Conservation (phyloP, 2,888 invertebrate genomes). For the Agrochola lota region DNA sequence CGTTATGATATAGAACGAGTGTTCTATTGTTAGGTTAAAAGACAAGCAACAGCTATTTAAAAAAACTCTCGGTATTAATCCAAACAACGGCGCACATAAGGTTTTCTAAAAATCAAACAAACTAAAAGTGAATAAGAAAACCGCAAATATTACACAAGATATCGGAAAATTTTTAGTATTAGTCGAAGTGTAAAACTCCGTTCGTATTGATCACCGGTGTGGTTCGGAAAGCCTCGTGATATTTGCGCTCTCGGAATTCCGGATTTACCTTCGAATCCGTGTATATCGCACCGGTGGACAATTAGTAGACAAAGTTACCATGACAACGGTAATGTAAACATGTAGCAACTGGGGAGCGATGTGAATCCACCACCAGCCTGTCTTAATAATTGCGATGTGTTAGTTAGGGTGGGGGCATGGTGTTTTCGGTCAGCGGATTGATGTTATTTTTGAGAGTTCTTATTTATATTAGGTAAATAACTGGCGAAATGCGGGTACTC, state of each 20-base stretch:
- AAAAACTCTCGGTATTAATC: not conserved
- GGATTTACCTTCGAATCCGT: constrained; percentile 26
- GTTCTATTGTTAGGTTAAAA: not conserved
- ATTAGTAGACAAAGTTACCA: constrained; percentile 73
- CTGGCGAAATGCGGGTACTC: not conserved
- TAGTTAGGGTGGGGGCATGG: constrained; percentile 32
- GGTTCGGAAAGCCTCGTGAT: constrained; percentile 17
- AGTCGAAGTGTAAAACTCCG: constrained; percentile 7
- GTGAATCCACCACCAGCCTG: constrained; percentile 66
- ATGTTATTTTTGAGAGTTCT: not conserved
- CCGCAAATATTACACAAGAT: not conserved
- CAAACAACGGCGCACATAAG: not conserved
- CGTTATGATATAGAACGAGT: too few relatives aligned
- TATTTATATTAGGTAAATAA: too few relatives aligned
- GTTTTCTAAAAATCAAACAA: not conserved
- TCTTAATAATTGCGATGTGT: constrained; percentile 71
- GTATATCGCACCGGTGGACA: constrained; percentile 59
- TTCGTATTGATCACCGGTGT: constrained; percentile 26
- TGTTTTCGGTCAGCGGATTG: constrained; percentile 30
- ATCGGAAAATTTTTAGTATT: not conserved
- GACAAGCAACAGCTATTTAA: too few relatives aligned
- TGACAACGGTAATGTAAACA: constrained; percentile 74
- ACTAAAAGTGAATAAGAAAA: not conserved
- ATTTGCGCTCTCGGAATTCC: constrained; percentile 43
- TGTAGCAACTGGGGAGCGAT: constrained; percentile 56